Conservation (phyloP, 2,888 invertebrate species). For the Allacma fusca region DNA sequence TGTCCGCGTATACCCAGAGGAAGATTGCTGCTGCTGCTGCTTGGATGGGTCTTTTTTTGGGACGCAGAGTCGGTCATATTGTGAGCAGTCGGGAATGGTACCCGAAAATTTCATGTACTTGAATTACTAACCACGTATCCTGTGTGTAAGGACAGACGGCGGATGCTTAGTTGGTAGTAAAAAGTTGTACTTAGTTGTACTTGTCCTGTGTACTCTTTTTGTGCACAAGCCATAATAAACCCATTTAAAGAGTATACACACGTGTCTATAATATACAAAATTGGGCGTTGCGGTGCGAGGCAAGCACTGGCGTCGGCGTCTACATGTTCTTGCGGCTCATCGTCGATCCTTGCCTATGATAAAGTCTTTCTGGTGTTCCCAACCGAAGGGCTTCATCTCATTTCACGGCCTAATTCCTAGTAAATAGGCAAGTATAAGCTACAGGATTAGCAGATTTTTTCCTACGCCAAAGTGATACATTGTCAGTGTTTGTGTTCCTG, state of each 20-base stretch:
- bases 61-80: background rate
- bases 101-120: slow-evolving; percentile 15
- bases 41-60: background rate
- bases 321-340: slow-evolving; percentile 30
- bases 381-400: background rate
- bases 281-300: slow-evolving; percentile 39
- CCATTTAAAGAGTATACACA: slow-evolving; percentile 26
- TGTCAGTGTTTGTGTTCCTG: background rate
- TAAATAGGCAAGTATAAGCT: background rate
- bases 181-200: slow-evolving; percentile 21
- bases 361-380: background rate
- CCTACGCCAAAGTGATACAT: background rate
- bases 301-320: slow-evolving; percentile 30
- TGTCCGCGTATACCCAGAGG: background rate
- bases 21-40: background rate
- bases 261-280: slow-evolving; percentile 26
- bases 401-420: slow-evolving; percentile 22
- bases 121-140: slow-evolving; percentile 13
- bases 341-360: background rate
- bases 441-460: too few species aligned
- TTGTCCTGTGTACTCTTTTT: background rate
- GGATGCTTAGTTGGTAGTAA: background rate
- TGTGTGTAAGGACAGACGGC: background rate
- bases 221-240: slow-evolving; percentile 19
- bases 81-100: background rate